These are phyloP conservation scores for Ateles fusciceps DNA, from an alignment of 2,797 vertebrate species.

Conservation along the genomic window DNA sequence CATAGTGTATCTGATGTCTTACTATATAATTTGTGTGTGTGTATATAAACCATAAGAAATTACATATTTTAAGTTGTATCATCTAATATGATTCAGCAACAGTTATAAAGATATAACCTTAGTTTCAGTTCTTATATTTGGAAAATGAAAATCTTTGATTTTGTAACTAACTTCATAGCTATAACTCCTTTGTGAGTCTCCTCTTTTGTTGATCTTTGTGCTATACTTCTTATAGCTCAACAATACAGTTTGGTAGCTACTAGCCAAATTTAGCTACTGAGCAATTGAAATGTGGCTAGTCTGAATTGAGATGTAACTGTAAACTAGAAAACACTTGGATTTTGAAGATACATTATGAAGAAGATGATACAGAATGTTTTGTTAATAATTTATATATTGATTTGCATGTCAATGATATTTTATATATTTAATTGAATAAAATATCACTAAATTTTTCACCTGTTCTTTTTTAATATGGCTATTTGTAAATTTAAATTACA, in stretches of 20 bases:
- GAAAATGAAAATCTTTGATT: conserved; percentile 4
- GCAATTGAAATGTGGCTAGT: neutral
- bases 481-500: neutral
- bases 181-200: neutral
- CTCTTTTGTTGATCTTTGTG: neutral
- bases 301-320: neutral
- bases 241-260: neutral
- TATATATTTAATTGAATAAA: conserved; percentile 1
- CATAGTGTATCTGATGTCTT: neutral
- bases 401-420: conserved; percentile 33
- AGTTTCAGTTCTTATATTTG: conserved; percentile 1
- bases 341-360: conserved; percentile 21
- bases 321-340: neutral
- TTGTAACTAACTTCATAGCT: neutral
- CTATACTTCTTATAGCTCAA: neutral
- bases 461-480: neutral
- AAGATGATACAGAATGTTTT: neutral
- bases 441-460: conserved; percentile 19
- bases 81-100: neutral
- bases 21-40: neutral
- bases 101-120: neutral
- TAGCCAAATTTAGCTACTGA: neutral
- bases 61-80: neutral
- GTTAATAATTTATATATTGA: neutral
- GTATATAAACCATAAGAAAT: neutral